phyloP scores from a whole-genome alignment of 2,797 vertebrate species.

The Cephalopachus bancanus region DNA sequence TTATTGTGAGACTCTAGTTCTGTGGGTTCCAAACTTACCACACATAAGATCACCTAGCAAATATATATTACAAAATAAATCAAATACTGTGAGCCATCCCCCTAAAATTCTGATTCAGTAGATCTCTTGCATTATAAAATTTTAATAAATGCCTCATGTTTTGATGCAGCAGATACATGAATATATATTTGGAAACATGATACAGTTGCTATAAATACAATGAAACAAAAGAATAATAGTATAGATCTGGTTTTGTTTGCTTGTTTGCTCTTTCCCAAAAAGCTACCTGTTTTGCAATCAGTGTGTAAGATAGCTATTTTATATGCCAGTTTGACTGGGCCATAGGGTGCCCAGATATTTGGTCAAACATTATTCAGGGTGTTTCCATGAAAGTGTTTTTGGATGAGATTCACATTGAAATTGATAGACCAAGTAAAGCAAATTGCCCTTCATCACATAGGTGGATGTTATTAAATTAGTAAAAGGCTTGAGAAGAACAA shows the following conservation, averaged over 20 bases:
- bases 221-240: background rate
- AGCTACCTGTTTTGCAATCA: background rate
- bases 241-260: background rate
- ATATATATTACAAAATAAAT: conserved; percentile 11
- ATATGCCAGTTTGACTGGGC: background rate
- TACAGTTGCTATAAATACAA: background rate
- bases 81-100: background rate
- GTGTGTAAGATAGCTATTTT: background rate
- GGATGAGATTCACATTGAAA: background rate
- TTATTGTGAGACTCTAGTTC: background rate
- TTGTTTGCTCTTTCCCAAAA: background rate
- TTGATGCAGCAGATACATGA: background rate
- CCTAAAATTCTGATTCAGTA: background rate
- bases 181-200: background rate
- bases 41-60: background rate
- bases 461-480: background rate
- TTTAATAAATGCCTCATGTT: conserved; percentile 18
- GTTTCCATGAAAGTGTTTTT: background rate
- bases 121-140: background rate
- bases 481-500: background rate
- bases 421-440: background rate
- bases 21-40: background rate
- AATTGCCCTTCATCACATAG: background rate
- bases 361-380: background rate
- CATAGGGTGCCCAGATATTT: background rate